Conservation (phyloP, 2,888 invertebrate species). For the Leucoma salicis region DNA sequence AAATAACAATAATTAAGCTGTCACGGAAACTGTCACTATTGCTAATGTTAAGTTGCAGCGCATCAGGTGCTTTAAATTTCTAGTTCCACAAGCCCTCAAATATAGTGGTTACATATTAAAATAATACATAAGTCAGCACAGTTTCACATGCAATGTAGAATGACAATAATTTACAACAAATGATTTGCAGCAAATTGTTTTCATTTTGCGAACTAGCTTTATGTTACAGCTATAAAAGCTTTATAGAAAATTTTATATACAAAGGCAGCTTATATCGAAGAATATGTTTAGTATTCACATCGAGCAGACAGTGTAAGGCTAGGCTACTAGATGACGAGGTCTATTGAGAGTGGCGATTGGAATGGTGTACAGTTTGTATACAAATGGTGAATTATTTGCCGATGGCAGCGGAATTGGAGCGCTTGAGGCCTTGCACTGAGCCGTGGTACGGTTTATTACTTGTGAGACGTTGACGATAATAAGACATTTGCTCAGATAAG, state of each 20-base stretch:
- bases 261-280: slow-evolving; percentile 26
- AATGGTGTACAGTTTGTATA: slow-evolving; percentile 52
- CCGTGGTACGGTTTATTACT: slow-evolving; percentile 27
- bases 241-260: slow-evolving; percentile 15
- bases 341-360: background rate
- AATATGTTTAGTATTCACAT: slow-evolving; percentile 23
- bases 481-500: slow-evolving; percentile 12
- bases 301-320: slow-evolving; percentile 24
- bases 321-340: background rate
- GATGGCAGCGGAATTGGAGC: slow-evolving; percentile 33
- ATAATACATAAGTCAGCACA: no score
- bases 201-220: background rate
- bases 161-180: no score
- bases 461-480: slow-evolving; percentile 11
- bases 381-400: slow-evolving; percentile 51
- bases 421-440: slow-evolving; percentile 21
- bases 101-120: no score
- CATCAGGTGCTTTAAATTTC: no score
- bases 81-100: no score
- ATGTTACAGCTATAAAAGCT: slow-evolving; percentile 7
- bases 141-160: no score
- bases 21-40: no score
- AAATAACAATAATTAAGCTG: no score
- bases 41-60: no score
- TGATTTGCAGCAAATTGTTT: background rate